phyloP scores from a whole-genome alignment of 2,888 invertebrate genomes.

The Cremastinae sp. region DNA sequence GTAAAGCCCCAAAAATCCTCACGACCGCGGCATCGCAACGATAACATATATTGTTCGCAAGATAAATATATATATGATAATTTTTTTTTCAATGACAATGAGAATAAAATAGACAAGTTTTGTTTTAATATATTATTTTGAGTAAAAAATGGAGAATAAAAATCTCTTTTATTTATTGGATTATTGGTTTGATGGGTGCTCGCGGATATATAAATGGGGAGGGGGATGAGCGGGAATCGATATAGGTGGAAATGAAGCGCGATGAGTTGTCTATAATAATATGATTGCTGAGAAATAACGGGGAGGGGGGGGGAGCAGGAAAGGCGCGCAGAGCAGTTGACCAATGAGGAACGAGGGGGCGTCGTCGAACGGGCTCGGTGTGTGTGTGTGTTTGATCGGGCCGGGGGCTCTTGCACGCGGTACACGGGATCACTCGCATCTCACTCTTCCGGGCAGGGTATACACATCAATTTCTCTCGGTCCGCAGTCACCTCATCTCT shows the following conservation, averaged over 20 bases:
- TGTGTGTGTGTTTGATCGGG: slow-evolving; percentile 25
- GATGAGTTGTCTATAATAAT: slow-evolving; percentile 45
- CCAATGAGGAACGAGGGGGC: slow-evolving; percentile 70
- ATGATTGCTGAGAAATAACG: slow-evolving; percentile 55
- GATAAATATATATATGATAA: too few relatives aligned
- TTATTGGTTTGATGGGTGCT: too few relatives aligned
- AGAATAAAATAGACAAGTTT: too few relatives aligned
- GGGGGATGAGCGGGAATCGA: slow-evolving; percentile 45
- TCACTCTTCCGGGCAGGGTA: slow-evolving; percentile 46
- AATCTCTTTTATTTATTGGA: too few relatives aligned
- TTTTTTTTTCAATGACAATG: too few relatives aligned
- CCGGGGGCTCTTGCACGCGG: slow-evolving; percentile 47
- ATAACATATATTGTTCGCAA: too few relatives aligned
- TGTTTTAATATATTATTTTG: too few relatives aligned
- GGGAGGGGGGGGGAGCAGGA: slow-evolving; percentile 56
- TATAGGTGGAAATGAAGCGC: slow-evolving; percentile 4
- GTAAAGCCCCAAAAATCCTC: too few relatives aligned
- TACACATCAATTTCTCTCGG: slow-evolving; percentile 28
- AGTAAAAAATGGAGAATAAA: too few relatives aligned
- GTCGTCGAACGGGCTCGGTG: slow-evolving; percentile 61
- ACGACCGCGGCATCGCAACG: too few relatives aligned
- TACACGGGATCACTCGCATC: slow-evolving; percentile 45
- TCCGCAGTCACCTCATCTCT: slow-evolving; percentile 20
- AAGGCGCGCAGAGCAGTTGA: slow-evolving; percentile 61
- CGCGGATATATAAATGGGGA: neutral